phyloP scores from a whole-genome alignment of 2,113 vertebrate genomes.

The Mesocricetus auratus region DNA sequence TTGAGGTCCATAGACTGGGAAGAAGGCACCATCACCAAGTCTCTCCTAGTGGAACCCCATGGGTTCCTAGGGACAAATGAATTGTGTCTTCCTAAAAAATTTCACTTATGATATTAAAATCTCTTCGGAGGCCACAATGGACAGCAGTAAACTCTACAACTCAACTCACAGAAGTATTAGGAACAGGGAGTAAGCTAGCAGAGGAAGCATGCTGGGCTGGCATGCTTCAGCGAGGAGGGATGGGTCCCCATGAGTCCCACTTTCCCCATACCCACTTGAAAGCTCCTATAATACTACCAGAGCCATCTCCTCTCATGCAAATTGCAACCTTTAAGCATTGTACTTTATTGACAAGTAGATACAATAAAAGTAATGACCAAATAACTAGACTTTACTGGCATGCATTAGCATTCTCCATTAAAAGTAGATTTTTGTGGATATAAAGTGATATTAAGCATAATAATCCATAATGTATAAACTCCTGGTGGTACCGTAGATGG shows the following conservation, averaged over 20 bases:
- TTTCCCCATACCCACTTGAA: background rate
- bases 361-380: conserved; percentile 49
- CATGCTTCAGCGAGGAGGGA: background rate
- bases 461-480: conserved; percentile 69
- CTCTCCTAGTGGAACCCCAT: background rate
- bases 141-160: background rate
- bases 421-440: conserved; percentile 47
- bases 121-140: background rate
- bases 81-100: background rate
- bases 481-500: background rate
- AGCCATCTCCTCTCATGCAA: background rate
- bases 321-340: background rate
- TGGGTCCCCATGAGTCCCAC: background rate
- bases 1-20: background rate
- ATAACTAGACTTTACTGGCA: background rate
- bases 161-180: background rate
- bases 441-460: conserved; percentile 45
- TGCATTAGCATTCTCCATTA: conserved; percentile 13
- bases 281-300: background rate
- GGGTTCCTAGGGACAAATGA: background rate
- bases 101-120: background rate
- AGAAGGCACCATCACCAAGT: background rate
- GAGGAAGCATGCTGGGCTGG: background rate
- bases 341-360: background rate
- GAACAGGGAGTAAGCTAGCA: too few species aligned